Percentiles rank a stretch among this genome's conserved stretches.
Conservation (phyloP, 2,888 invertebrate genomes). For the Didymodactylos carnosus region DNA sequence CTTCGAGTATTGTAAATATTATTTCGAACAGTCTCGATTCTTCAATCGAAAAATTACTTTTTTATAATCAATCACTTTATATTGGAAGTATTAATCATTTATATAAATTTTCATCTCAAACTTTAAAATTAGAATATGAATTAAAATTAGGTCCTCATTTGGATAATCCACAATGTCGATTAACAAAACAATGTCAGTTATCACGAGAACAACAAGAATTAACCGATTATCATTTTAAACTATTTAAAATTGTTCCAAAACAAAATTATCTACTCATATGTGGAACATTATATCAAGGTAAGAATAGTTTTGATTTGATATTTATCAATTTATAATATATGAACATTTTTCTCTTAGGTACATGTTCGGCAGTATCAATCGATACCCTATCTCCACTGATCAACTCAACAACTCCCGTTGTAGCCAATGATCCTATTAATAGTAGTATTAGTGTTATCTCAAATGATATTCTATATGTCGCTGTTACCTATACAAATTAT, state of each 20-base stretch:
- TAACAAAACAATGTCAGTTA: background rate
- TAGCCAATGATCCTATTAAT: constrained; percentile 7
- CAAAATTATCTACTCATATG: background rate
- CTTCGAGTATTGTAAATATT: no score
- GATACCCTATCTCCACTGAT: no score
- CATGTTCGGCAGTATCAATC: no score
- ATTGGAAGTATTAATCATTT: constrained; percentile 1
- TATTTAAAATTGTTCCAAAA: background rate
- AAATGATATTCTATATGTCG: constrained; percentile 5
- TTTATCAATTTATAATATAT: no score
- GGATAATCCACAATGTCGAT: constrained; percentile 1
- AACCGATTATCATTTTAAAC: constrained; percentile 1
- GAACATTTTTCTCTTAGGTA: no score
- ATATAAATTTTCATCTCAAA: background rate
- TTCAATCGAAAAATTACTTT: background rate
- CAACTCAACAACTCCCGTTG: background rate
- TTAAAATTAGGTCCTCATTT: background rate
- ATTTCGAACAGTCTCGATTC: no score
- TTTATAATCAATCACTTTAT: background rate
- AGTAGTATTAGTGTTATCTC: constrained; percentile 1
- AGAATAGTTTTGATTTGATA: no score
- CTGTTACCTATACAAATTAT: constrained; percentile 1
- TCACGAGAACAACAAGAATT: background rate
- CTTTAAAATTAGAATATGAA: constrained; percentile 2
- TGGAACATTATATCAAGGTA: constrained; percentile 7